Evolutionary conservation across 2,113 vertebrate species (phyloP), one percentile per base, ranked within the genome.

Genomic region (Xiphorhynchus elegans): DNA sequence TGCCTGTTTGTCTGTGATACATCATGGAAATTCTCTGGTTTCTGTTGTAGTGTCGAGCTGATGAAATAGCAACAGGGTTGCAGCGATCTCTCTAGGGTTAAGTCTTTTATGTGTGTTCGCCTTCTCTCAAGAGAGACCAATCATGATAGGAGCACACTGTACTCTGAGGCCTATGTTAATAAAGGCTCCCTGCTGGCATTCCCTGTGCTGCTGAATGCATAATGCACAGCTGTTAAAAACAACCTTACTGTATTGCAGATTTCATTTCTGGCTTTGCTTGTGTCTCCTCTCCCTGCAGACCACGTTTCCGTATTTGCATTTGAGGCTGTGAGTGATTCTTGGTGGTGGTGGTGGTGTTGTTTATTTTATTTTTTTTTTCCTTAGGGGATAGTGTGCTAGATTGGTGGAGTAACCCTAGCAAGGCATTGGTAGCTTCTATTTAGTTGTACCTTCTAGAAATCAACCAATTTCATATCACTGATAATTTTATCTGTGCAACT

Each of bases 151-250:
- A 96, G 96, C 93, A 40, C 85, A 69, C 90, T 93, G 93, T 91
- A 88, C 95, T 93, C 88, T 26, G 68, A 90, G 88, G 90, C 73
- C 88, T 90, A 15, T 90, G 93, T 96, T 95, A 96, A 96, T 96
- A 89, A 84, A 86, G 85, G 79, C 90, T 90, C 86, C 96, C 93
- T 95, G 90, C 95, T 96, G 96, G 35, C 80, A 64, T 92, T 88
- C 92, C 76, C 83, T 62, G 56, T 92, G 93, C 95, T 94, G 82
- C 72, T 94, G 95, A 94, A 95, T 95, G 88, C 86, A 84, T 96
- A 95, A 96, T 95, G 90, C 90, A 95, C 96, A 95, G 92, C 92
- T 97, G 96, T 92, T 96, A 89, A 84, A 95, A 94, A 72, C 86
- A 92, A 67, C 96, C 90, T 75, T 92, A 86, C 96, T 94, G 90